These are phyloP conservation scores for Oenanthe melanoleuca DNA, from an alignment of 2,113 vertebrate genomes.

Conservation along the genomic window DNA sequence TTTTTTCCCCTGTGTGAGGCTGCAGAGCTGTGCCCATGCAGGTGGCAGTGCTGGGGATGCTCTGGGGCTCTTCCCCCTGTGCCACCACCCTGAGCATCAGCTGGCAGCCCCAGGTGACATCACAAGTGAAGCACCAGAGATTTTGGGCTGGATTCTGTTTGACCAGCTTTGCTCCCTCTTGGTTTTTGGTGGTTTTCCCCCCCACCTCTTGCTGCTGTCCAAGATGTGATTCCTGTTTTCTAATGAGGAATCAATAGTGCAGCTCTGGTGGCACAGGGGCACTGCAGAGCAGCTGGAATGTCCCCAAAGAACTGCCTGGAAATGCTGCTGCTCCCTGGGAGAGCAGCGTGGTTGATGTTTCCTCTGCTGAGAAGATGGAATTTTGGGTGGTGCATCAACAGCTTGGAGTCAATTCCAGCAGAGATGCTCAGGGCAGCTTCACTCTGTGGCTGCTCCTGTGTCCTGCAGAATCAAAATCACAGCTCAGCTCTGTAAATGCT, in stretches of 20 bases:
- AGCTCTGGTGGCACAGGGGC: neutral
- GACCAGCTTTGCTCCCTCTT: neutral
- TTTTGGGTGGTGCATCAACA: neutral
- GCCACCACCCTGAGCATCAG: slow-evolving; percentile 32
- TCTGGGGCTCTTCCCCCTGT: slow-evolving; percentile 57
- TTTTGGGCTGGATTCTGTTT: neutral
- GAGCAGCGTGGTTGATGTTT: neutral
- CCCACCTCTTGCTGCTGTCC: neutral
- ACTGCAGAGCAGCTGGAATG: neutral
- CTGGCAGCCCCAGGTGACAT: neutral
- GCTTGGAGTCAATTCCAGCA: neutral
- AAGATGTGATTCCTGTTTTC: neutral
- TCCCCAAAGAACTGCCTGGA: neutral
- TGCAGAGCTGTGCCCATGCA: slow-evolving; percentile 18
- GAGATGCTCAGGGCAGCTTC: neutral
- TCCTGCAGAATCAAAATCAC: fast-evolving
- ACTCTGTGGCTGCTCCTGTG: fast-evolving
- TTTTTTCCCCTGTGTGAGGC: neutral
- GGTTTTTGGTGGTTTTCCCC: neutral
- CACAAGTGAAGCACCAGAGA: no score
- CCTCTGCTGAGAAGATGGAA: neutral
- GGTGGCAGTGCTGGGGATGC: slow-evolving; percentile 61
- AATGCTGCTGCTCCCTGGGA: neutral
- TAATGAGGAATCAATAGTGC: slow-evolving; percentile 4
- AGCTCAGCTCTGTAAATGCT: neutral